These are phyloP conservation scores for Mesitornis unicolor DNA, from an alignment of 2,113 vertebrate species.

Conservation along the genomic window DNA sequence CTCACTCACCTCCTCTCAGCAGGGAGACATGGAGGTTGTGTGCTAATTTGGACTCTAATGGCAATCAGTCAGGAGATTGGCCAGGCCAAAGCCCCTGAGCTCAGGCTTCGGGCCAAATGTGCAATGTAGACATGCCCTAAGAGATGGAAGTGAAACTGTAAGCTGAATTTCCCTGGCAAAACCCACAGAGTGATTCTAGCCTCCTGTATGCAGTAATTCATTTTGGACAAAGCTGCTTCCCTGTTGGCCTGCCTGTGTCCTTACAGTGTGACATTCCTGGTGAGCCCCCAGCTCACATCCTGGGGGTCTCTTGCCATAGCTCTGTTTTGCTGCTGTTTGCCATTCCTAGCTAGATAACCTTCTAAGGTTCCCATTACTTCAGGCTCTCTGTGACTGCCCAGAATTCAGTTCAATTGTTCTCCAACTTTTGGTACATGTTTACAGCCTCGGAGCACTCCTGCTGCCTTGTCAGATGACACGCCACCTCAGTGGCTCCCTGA, in stretches of 20 bases:
- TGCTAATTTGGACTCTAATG: neutral
- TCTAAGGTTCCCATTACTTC: constrained; percentile 46
- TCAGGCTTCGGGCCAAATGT: constrained; percentile 8
- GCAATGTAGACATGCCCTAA: neutral
- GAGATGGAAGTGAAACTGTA: neutral
- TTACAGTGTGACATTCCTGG: neutral
- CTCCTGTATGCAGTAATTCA: neutral
- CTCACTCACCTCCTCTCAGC: neutral
- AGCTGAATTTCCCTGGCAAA: neutral
- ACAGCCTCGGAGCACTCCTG: neutral
- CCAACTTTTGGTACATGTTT: neutral
- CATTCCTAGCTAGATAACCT: constrained; percentile 16
- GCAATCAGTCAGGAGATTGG: neutral
- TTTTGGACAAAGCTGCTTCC: neutral
- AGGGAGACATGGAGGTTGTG: neutral
- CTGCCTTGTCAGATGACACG: constrained; percentile 12
- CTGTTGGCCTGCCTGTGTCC: neutral
- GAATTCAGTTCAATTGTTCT: constrained; percentile 32
- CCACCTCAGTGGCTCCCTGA: neutral
- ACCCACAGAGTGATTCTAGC: neutral
- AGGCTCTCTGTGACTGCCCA: neutral
- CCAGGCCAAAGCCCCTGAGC: neutral
- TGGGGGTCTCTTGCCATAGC: constrained; percentile 19
- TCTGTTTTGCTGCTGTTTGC: constrained; percentile 53
- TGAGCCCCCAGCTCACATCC: neutral